phyloP scores from a whole-genome alignment of 1,140 invertebrate species.

The Bicyclus anynana region DNA sequence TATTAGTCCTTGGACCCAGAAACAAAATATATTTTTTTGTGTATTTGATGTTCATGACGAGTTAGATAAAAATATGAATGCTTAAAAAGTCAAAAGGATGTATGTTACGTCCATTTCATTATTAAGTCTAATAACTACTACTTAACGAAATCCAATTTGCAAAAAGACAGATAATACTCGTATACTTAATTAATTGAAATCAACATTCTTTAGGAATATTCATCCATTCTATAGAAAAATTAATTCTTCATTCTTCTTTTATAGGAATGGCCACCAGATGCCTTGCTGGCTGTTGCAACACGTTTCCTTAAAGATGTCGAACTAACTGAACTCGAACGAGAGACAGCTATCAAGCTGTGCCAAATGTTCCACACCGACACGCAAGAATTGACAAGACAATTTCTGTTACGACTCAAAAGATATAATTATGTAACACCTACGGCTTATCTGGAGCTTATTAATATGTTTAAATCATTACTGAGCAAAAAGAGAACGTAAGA shows the following conservation, averaged over 20 bases:
- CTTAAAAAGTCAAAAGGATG: no score
- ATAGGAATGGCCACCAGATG: constrained; percentile 95
- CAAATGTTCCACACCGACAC: constrained; percentile 94
- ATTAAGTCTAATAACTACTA: no score
- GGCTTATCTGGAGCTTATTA: constrained; percentile 95
- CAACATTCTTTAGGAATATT: not conserved
- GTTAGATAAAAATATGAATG: no score
- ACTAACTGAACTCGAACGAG: constrained; percentile 83
- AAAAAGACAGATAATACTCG: no score
- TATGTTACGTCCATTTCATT: no score
- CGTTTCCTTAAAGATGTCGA: constrained; percentile 93
- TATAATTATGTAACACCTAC: constrained; percentile 96
- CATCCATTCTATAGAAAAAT: not conserved
- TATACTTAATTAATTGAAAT: no score
- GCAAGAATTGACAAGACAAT: constrained; percentile 85
- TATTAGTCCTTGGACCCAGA: no score
- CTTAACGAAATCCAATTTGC: no score
- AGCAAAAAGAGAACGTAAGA: constrained; percentile 85
- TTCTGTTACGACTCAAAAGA: constrained; percentile 83
- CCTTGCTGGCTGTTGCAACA: constrained; percentile 92
- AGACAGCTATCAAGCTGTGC: constrained; percentile 90
- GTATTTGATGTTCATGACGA: no score
- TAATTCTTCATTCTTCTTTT: constrained; percentile 12
- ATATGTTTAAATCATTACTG: constrained; percentile 92
- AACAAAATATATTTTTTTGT: no score